Evolutionary conservation across 2,113 vertebrate species (phyloP), one percentile per base, ranked within the genome.

Genomic region (Choloepus hoffmanni): DNA sequence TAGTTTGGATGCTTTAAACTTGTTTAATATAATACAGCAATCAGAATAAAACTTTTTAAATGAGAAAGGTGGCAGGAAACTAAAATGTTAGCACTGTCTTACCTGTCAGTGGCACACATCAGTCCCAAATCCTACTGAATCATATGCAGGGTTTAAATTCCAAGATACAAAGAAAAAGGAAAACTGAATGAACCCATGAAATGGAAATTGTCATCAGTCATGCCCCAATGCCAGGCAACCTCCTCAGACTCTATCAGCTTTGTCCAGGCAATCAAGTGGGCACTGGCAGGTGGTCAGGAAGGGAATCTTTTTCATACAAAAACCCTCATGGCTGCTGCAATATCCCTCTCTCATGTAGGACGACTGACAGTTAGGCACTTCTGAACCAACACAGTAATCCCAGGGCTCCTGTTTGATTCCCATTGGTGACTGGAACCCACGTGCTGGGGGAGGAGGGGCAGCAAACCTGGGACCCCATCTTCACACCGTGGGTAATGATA

Each of bases 291-390:
- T 45, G 43, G 43, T 45, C 43, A 45, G 43, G 43, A 45, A 45
- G 43, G 43, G 43, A 45, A 45, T 45, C 43, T 45, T 45, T 45
- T 45, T 45, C 43, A 45, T 45, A 45, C 7, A 45, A 45, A 45
- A 45, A 99, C 99, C 98, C 4, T 99, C 99, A 90, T 99, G 99
- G 98, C 98, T 99, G 96, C 98, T 98, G 94, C 99, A 99, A 98
- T 99, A 99, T 0, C 98, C 98, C 68, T 98, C 98, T 98, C 99
- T 99, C 97, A 99, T 98, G 95, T 99, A 99, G 0, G 99, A 98
- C 53, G 99, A 99, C 98, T 99, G 99, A 98, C 99, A 99, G 97
- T 99, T 99, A 98, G 99, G 99, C 99, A 99, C 99, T 99, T 99
- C 99, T 99, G 98, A 55, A 97, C 99, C 99, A 7, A 99, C 99